A percentile compares a stretch with the other conserved stretches of the same genome.
Conservation (phyloP, 2,113 vertebrate species). For the Motacilla tschutschensis region DNA sequence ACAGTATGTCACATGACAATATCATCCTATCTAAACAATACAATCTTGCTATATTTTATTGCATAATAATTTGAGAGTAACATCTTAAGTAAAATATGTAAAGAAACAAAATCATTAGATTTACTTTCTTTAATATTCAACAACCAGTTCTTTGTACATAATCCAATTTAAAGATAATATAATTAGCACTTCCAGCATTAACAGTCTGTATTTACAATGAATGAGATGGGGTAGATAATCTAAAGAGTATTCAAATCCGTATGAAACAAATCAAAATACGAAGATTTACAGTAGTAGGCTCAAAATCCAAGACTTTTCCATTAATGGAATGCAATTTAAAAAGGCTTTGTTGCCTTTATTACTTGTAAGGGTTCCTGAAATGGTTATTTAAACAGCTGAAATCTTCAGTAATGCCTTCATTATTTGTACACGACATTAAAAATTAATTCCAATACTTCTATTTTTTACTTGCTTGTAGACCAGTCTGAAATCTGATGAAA, state of each 20-base stretch:
- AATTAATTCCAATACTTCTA: conserved; percentile 54
- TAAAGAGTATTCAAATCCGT: conserved; percentile 61
- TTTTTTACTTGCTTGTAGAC: conserved; percentile 58
- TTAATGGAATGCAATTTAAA: conserved; percentile 56
- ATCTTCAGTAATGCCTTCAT: conserved; percentile 67
- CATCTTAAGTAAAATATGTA: conserved; percentile 64
- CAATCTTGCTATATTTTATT: conserved; percentile 60
- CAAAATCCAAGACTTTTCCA: conserved; percentile 63
- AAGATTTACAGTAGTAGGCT: conserved; percentile 63
- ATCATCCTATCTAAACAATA: conserved; percentile 51
- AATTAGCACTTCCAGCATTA: conserved; percentile 75
- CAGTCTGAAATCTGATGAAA: conserved; percentile 64
- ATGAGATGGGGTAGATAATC: conserved; percentile 31
- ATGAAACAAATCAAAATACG: conserved; percentile 66
- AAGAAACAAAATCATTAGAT: conserved; percentile 68
- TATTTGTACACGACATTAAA: conserved; percentile 64
- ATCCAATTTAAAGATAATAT: conserved; percentile 79
- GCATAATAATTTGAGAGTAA: conserved; percentile 62
- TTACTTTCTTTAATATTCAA: conserved; percentile 79
- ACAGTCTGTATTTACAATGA: conserved; percentile 73
- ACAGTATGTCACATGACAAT: conserved; percentile 40
- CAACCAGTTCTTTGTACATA: conserved; percentile 77
- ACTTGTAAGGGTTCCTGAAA: conserved; percentile 69
- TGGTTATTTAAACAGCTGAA: conserved; percentile 59
- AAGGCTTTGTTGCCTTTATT: conserved; percentile 61